phyloP scores from a whole-genome alignment of 2,113 vertebrate genomes.

The Promerops cafer region DNA sequence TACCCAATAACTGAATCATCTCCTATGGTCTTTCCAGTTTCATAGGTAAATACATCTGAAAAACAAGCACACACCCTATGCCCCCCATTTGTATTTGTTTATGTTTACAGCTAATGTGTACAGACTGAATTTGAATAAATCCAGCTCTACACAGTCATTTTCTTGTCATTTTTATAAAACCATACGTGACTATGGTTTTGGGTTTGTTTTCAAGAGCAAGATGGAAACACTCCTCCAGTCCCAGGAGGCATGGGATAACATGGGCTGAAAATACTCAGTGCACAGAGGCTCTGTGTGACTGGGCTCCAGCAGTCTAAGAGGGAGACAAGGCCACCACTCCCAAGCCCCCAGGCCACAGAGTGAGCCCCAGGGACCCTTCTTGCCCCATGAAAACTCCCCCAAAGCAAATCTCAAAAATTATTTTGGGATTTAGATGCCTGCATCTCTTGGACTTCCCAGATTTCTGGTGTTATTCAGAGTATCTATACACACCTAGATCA shows the following conservation, averaged over 20 bases:
- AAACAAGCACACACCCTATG: neutral
- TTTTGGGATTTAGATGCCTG: neutral
- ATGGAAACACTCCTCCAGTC: neutral
- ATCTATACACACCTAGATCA: neutral
- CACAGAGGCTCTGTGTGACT: neutral
- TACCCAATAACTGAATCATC: neutral
- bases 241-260: neutral
- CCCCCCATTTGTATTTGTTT: neutral
- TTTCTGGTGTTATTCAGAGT: neutral
- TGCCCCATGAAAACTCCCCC: accelerated
- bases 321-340: neutral
- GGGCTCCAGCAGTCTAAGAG: neutral
- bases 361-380: neutral
- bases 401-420: neutral
- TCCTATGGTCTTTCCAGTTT: neutral
- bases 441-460: neutral
- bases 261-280: neutral
- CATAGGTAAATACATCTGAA: neutral
- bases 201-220: neutral
- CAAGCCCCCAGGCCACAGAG: neutral
- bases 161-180: neutral
- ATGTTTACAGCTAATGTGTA: neutral
- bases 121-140: neutral
- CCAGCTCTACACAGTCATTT: neutral
- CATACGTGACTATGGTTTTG: accelerated